phyloP scores from a whole-genome alignment of 2,888 invertebrate genomes.

The Leptinotarsa juncta region DNA sequence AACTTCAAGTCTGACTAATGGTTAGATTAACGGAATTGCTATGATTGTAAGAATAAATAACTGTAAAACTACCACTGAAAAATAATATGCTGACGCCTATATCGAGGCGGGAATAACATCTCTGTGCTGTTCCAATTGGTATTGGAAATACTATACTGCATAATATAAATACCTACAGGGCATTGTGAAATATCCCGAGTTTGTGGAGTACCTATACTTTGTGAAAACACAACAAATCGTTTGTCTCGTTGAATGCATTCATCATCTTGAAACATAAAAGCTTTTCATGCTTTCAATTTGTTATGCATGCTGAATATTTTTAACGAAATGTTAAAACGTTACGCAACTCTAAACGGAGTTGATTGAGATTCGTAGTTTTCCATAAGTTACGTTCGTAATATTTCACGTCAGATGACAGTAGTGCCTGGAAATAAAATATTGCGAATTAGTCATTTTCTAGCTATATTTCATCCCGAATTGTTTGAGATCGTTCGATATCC shows the following conservation, averaged over 20 bases:
- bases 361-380: neutral
- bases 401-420: constrained; percentile 1
- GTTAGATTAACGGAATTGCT: too few relatives aligned
- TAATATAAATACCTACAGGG: too few relatives aligned
- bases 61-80: too few relatives aligned
- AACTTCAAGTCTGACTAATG: too few relatives aligned
- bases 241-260: neutral
- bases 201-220: neutral
- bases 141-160: too few relatives aligned
- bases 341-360: neutral
- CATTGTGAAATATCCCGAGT: neutral
- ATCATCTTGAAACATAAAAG: neutral
- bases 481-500: neutral
- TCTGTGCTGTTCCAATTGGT: too few relatives aligned
- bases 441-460: neutral
- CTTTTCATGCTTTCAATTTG: neutral
- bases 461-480: neutral
- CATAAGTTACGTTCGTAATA: neutral
- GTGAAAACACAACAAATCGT: neutral
- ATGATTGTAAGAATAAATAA: too few relatives aligned
- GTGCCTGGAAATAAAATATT: neutral
- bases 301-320: neutral
- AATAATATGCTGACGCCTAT: too few relatives aligned
- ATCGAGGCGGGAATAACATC: too few relatives aligned
- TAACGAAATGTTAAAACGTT: neutral